A percentile compares a stretch with the other conserved stretches of the same genome.
Evolutionary conservation across 2,113 vertebrate species (phyloP).

Genomic region (Hylia prasina): DNA sequence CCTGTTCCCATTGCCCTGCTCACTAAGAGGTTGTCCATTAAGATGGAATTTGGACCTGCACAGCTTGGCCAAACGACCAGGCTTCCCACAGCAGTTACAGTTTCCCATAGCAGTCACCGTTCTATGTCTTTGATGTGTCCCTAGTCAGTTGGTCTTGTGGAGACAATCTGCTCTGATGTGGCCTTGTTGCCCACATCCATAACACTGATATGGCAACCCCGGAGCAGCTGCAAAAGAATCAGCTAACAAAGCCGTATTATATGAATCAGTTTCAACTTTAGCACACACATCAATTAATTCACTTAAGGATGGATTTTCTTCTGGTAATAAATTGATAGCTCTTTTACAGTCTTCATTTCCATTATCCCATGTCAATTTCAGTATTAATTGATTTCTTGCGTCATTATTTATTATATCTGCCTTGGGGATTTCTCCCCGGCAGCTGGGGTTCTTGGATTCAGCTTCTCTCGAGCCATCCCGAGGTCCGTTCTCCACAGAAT

Average conservation of each 20-base stretch:
- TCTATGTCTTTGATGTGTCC: neutral
- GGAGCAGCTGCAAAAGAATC: neutral
- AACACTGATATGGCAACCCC: neutral
- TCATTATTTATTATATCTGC: too few relatives aligned
- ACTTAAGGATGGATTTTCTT: neutral
- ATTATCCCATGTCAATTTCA: neutral
- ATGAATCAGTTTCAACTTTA: neutral
- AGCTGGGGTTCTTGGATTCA: too few relatives aligned
- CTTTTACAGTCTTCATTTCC: neutral
- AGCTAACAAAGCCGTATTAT: neutral
- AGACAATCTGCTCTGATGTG: neutral
- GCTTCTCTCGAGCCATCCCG: too few relatives aligned
- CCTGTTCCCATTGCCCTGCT: neutral
- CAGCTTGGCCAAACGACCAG: neutral
- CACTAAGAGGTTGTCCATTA: neutral
- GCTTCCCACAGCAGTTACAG: neutral
- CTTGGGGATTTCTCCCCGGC: too few relatives aligned
- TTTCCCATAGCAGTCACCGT: neutral
- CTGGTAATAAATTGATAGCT: neutral
- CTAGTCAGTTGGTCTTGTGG: neutral
- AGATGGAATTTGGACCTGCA: neutral
- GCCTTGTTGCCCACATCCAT: neutral
- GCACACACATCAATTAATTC: neutral
- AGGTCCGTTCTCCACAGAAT: too few relatives aligned
- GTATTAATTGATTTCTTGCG: neutral